These are phyloP conservation scores for Zelleria hepariella DNA, from an alignment of 2,888 invertebrate species.

Conservation along the genomic window DNA sequence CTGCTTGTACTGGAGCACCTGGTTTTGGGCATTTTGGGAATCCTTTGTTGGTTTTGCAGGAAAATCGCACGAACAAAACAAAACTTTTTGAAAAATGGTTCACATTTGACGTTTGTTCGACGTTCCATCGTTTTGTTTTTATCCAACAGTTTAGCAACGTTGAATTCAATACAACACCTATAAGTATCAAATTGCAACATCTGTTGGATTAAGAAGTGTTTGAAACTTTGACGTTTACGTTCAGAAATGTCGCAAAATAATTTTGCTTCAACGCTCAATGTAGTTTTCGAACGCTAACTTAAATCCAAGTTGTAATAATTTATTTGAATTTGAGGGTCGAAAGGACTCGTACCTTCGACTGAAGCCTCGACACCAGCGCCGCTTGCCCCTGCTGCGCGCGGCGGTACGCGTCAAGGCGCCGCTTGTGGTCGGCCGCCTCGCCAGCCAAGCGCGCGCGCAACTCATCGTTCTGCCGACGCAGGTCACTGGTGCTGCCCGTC, in stretches of 20 bases:
- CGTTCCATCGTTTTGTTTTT: not conserved
- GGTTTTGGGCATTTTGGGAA: constrained; percentile 5
- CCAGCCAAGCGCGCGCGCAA: constrained; percentile 85
- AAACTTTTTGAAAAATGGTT: not conserved
- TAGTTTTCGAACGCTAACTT: too few relatives aligned
- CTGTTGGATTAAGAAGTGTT: not conserved
- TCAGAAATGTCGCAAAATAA: not conserved
- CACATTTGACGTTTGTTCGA: not conserved
- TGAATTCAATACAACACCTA: too few relatives aligned
- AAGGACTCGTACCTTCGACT: constrained; percentile 80
- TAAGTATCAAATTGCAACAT: not conserved
- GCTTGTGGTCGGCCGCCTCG: constrained; percentile 83
- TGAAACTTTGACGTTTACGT: not conserved
- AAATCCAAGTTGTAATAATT: too few relatives aligned
- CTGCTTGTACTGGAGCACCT: constrained; percentile 94
- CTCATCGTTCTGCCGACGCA: constrained; percentile 83
- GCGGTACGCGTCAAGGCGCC: constrained; percentile 88
- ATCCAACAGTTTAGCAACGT: too few relatives aligned
- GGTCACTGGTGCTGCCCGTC: constrained; percentile 61
- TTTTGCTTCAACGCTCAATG: not conserved
- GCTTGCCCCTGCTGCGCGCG: constrained; percentile 96
- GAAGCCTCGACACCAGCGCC: constrained; percentile 90
- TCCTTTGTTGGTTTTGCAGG: not conserved
- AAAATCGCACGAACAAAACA: not conserved
- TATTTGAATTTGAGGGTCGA: too few relatives aligned